These are phyloP conservation scores for Sus scrofa DNA, from an alignment of 2,113 vertebrate species.

Conservation along the genomic window DNA sequence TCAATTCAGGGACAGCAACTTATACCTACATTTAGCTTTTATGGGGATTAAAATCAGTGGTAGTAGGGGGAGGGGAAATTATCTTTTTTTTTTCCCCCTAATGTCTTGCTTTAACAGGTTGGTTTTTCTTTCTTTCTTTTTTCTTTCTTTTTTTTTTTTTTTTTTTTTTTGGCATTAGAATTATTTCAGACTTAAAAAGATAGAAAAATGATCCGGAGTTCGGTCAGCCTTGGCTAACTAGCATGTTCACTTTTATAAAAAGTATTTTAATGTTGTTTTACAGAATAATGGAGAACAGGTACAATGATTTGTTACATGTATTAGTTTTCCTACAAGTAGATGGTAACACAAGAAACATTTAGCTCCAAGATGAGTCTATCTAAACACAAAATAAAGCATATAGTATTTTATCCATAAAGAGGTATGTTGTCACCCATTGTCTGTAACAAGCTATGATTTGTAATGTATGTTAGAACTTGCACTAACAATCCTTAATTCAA, in stretches of 20 bases:
- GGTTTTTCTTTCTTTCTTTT: too few relatives aligned
- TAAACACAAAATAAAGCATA: not conserved
- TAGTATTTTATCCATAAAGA: not conserved
- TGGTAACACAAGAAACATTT: rapidly evolving
- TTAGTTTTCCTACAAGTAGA: not conserved
- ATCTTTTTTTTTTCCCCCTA: not conserved
- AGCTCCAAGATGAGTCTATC: not conserved
- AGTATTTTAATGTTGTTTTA: not conserved
- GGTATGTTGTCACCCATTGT: not conserved
- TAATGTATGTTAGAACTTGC: not conserved
- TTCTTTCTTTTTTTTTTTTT: conserved; percentile 67
- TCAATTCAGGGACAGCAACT: not conserved
- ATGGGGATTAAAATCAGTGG: not conserved
- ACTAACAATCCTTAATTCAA: not conserved
- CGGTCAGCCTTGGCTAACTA: not conserved
- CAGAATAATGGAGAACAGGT: not conserved
- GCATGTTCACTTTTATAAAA: conserved; percentile 29
- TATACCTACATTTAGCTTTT: conserved; percentile 55
- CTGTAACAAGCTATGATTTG: not conserved
- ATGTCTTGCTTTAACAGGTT: not conserved
- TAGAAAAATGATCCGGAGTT: conserved; percentile 62
- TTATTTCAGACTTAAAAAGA: conserved; percentile 25
- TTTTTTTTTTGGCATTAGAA: conserved; percentile 46
- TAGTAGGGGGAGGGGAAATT: not conserved
- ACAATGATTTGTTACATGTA: not conserved